These are phyloP conservation scores for Sarcophaga variegata DNA, from an alignment of 2,888 invertebrate species.

Conservation along the genomic window DNA sequence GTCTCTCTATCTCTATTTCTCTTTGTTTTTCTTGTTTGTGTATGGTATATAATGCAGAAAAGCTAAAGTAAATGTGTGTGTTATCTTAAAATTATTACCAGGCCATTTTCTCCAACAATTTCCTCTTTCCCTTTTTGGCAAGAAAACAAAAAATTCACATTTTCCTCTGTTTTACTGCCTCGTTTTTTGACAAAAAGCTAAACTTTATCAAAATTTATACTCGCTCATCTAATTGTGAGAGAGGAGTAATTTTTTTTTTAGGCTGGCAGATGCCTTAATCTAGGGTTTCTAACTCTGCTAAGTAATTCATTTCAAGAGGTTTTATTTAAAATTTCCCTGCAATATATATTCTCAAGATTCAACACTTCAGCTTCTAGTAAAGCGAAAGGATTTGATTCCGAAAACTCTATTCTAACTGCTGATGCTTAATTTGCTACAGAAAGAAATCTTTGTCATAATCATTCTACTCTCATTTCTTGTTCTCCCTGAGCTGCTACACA, in stretches of 20 bases:
- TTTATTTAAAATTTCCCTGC: too few species aligned
- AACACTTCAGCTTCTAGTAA: too few species aligned
- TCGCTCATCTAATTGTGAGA: constrained; percentile 31
- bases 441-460: neutral
- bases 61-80: constrained; percentile 8
- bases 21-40: too few species aligned
- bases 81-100: constrained; percentile 47
- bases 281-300: neutral
- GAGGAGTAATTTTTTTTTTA: neutral
- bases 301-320: neutral
- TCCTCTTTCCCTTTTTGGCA: neutral
- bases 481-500: too few species aligned
- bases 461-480: too few species aligned
- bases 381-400: neutral
- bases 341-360: too few species aligned
- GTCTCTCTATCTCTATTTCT: too few species aligned
- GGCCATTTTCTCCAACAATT: constrained; percentile 1
- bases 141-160: neutral
- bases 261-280: neutral
- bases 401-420: neutral
- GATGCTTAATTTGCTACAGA: neutral
- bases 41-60: neutral
- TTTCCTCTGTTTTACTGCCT: constrained; percentile 28
- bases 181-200: constrained; percentile 48
- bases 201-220: constrained; percentile 58